These are phyloP conservation scores for Loripinus fragilis DNA, from an alignment of 2,888 invertebrate genomes.

Conservation along the genomic window DNA sequence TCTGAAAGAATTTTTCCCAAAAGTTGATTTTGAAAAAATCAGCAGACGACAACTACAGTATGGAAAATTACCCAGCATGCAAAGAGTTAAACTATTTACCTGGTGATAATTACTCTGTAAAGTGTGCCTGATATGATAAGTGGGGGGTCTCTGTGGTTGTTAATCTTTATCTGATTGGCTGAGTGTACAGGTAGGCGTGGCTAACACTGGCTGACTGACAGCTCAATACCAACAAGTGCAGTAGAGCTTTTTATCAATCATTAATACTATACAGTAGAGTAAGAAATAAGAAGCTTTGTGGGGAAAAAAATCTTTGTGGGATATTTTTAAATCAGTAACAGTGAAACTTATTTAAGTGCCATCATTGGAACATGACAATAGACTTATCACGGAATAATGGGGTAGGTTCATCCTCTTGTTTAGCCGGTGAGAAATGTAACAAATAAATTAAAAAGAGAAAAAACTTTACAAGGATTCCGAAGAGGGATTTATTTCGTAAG, in stretches of 20 bases:
- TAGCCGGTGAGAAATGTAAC: not conserved
- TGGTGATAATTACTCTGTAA: constrained; percentile 29
- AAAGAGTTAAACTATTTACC: constrained; percentile 57
- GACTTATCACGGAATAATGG: not conserved
- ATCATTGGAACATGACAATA: constrained; percentile 16
- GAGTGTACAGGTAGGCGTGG: constrained; percentile 25
- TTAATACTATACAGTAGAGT: constrained; percentile 42
- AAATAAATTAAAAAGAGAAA: not conserved
- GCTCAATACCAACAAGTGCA: constrained; percentile 58
- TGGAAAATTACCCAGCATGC: no score
- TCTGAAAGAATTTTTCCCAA: no score
- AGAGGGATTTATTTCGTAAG: constrained; percentile 49
- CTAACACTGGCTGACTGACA: constrained; percentile 43
- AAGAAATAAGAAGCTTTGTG: constrained; percentile 20
- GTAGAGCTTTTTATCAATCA: constrained; percentile 34
- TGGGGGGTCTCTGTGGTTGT: constrained; percentile 41
- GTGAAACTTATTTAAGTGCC: not conserved
- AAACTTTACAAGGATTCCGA: constrained; percentile 1
- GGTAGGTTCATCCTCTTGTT: constrained; percentile 14
- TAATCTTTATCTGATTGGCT: constrained; percentile 52
- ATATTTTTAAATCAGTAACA: constrained; percentile 19
- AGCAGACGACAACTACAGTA: no score
- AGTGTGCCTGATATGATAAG: constrained; percentile 56
- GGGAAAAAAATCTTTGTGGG: constrained; percentile 20
- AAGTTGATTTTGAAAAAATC: no score